Evolutionary conservation across 2,113 vertebrate genomes (phyloP).

Genomic region (Sylvia atricapilla): DNA sequence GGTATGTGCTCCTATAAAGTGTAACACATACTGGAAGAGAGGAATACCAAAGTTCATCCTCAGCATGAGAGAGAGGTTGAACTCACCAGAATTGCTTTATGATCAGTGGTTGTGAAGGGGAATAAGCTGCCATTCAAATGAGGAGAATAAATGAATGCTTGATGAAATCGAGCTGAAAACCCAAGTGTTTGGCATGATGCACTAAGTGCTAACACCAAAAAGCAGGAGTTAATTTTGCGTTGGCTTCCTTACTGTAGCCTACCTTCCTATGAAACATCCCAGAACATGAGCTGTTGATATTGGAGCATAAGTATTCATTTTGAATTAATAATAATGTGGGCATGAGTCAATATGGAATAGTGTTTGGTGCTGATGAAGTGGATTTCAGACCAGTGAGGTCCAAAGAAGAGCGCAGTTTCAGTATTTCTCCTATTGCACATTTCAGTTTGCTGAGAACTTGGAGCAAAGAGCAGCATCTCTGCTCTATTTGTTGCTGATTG

Average conservation of each 20-base stretch:
- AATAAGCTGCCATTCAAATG: not conserved
- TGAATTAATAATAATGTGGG: not conserved
- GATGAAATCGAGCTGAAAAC: not conserved
- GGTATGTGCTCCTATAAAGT: not conserved
- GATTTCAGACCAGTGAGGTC: not conserved
- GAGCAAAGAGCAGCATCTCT: not conserved
- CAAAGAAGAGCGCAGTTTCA: fast-evolving
- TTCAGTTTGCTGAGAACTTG: not conserved
- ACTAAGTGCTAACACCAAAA: not conserved
- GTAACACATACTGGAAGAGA: fast-evolving
- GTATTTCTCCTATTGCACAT: not conserved
- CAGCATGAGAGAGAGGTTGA: not conserved
- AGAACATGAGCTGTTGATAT: not conserved
- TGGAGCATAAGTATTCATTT: not conserved
- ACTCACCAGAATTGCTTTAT: not conserved
- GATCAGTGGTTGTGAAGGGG: not conserved
- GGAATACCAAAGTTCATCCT: not conserved
- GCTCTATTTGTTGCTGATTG: not conserved
- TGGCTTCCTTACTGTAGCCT: not conserved
- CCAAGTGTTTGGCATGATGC: not conserved
- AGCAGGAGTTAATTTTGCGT: not conserved
- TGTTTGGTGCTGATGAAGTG: not conserved
- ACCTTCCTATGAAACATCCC: not conserved
- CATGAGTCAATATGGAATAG: not conserved
- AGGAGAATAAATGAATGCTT: not conserved